Percentiles rank a stretch among this genome's conserved stretches.
These are phyloP conservation scores for Diadumene lineata DNA, from an alignment of 92 coral and sea anemone species.

Conservation along the genomic window DNA sequence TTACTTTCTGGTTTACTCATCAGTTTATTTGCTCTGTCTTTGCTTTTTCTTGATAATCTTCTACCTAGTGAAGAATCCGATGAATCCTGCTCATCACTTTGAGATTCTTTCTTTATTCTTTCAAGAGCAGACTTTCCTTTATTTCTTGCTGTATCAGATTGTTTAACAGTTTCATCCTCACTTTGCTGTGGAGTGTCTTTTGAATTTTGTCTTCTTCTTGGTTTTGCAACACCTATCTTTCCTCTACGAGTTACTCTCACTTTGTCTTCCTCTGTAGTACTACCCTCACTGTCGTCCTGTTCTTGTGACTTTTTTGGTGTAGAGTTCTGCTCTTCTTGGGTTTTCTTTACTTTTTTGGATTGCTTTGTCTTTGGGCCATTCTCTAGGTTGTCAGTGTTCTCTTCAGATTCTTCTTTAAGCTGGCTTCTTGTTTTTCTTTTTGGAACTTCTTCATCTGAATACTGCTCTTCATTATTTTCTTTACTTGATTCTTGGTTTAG, in stretches of 20 bases:
- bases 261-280: not conserved
- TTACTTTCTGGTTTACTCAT: not conserved
- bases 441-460: not conserved
- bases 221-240: not conserved
- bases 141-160: not conserved
- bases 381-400: not conserved
- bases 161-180: not conserved
- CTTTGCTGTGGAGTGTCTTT: conserved; percentile 1
- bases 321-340: not conserved
- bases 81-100: conserved; percentile 18
- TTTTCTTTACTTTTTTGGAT: conserved; percentile 1
- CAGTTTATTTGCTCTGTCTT: conserved; percentile 15
- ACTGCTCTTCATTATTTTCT: conserved; percentile 2
- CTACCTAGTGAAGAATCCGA: conserved; percentile 8
- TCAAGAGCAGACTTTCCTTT: not conserved
- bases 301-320: not conserved
- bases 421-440: not conserved
- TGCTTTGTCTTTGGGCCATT: conserved; percentile 5
- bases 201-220: not conserved
- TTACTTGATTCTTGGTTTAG: not conserved
- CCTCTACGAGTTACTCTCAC: not conserved
- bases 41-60: conserved; percentile 19
- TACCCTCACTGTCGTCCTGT: not conserved
- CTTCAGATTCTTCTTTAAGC: too few species aligned
- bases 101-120: conserved; percentile 2